Conservation (phyloP, 2,113 vertebrate species). For the Pelecanus crispus region DNA sequence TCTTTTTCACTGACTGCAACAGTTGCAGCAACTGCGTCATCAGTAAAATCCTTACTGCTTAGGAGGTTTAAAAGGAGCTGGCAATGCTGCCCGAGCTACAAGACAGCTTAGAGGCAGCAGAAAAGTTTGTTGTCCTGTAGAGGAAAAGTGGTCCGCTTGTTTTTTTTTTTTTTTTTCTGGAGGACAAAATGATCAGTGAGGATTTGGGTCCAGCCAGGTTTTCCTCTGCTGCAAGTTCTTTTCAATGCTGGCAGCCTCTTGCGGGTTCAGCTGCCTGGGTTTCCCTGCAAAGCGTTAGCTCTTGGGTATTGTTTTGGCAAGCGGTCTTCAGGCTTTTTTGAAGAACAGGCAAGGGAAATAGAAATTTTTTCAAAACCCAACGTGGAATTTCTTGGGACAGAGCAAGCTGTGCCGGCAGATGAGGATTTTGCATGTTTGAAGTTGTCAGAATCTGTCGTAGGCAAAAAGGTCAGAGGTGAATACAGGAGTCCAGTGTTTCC, state of each 20-base stretch:
- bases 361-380: background rate
- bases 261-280: accelerated
- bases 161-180: background rate
- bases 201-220: background rate
- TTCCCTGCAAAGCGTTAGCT: background rate
- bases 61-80: background rate
- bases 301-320: background rate
- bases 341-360: background rate
- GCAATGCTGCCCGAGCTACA: background rate
- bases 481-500: background rate
- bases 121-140: background rate
- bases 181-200: background rate
- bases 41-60: background rate
- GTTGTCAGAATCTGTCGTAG: background rate
- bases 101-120: background rate
- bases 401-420: background rate
- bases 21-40: background rate
- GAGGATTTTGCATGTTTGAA: background rate
- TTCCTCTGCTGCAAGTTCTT: background rate
- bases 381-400: background rate
- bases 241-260: background rate
- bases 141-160: background rate
- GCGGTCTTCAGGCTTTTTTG: background rate
- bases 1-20: background rate
- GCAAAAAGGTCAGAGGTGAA: background rate